Evolutionary conservation across 2,113 vertebrate genomes (phyloP), one percentile per base, ranked within the genome.

Genomic region (Perccottus glenii): DNA sequence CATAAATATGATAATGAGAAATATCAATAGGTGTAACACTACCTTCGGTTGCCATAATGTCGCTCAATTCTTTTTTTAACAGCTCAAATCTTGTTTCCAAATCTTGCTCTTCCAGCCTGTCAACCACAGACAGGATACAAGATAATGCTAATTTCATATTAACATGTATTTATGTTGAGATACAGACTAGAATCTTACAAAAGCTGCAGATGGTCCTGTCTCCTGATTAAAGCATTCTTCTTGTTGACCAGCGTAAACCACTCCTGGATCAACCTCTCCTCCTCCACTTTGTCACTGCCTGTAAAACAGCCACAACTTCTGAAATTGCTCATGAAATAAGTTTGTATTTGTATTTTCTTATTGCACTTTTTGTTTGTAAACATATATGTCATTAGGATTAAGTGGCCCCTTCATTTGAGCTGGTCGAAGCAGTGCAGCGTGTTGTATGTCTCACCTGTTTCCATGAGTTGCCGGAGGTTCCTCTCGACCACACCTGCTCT

Each of bases 221-320:
- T 89, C 64, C 96, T 89, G 72, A 97, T 96, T 67, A 97, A 88
- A 9, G 94, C 95, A 0, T 97, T 97, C 84, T 96, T 97, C 88
- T 94, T 94, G 88, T 97, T 97, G 55, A 97, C 96, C 74, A 97
- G 82, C 0, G 65, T 92, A 78, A 97, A 97, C 96, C 96, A 97
- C 57, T 97, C 96, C 87, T 97, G 94, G 76, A 97, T 97, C 77
- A 96, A 64, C 56, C 73, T 14, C 88, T 96, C 95, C 79, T 96
- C 95, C 78, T 93, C 92, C 62, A 92, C 87, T 70, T 86, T 92
- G 90, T 95, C 88, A 3, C 85, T 92, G 9, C 94, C 95, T 95
- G 87, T 15, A 64, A 35, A 19, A 57, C 6, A 42, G n/a, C n/a
- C 55, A 58, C 14, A 43, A 15, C 9, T 40, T 2, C n/a, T n/a